These are phyloP conservation scores for Ophonus ardosiacus DNA, from an alignment of 2,888 invertebrate species.

Conservation along the genomic window DNA sequence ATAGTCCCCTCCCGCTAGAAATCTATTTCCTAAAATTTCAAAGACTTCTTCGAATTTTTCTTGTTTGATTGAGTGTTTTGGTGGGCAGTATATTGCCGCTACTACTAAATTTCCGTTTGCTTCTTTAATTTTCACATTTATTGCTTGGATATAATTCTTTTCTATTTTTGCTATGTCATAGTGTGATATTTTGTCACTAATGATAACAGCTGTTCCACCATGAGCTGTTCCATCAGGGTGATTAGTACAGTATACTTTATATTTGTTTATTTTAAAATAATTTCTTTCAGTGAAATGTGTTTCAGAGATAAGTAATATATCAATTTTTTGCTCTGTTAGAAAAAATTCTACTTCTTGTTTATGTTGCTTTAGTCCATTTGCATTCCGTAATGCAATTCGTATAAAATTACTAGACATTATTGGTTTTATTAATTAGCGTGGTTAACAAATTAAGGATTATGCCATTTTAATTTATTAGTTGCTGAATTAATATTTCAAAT, in stretches of 20 bases:
- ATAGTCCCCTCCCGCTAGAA: conserved; percentile 53
- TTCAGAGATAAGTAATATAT: conserved; percentile 64
- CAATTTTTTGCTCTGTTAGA: conserved; percentile 58
- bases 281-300: conserved; percentile 64
- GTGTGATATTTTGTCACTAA: conserved; percentile 59
- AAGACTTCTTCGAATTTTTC: conserved; percentile 44
- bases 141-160: conserved; percentile 41
- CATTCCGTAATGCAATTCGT: conserved; percentile 57
- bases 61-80: conserved; percentile 49
- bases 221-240: conserved; percentile 61
- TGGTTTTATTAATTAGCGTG: conserved; percentile 36
- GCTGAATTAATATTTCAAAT: background rate
- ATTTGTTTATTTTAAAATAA: conserved; percentile 59
- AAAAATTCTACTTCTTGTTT: conserved; percentile 54
- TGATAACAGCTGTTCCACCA: conserved; percentile 61
- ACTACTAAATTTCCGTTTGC: conserved; percentile 34
- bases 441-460: conserved; percentile 24
- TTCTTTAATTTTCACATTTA: conserved; percentile 46
- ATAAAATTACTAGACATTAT: conserved; percentile 1
- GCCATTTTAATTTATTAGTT: background rate
- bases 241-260: conserved; percentile 58
- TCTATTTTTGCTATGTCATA: conserved; percentile 25
- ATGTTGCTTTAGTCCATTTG: conserved; percentile 39
- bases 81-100: conserved; percentile 57
- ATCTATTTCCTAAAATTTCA: conserved; percentile 55